A percentile compares a stretch with the other conserved stretches of the same genome.
These are phyloP conservation scores for Ceratina australensis DNA, from an alignment of 1,140 invertebrate genomes.

Conservation along the genomic window DNA sequence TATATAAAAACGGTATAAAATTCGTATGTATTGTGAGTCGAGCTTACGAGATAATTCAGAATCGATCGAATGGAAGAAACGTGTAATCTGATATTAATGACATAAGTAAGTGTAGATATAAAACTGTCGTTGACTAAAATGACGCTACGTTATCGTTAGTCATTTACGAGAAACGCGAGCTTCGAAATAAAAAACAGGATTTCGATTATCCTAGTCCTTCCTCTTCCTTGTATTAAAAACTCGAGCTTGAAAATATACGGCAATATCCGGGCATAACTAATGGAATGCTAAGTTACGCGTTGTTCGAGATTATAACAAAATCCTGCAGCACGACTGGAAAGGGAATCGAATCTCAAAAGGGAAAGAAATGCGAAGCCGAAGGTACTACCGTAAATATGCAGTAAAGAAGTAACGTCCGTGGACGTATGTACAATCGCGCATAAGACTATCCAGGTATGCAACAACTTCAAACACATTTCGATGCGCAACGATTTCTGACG, in stretches of 20 bases:
- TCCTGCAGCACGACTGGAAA: background rate
- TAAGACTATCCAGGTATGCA: conserved; percentile 8
- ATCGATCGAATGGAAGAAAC: conserved; percentile 45
- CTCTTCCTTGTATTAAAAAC: background rate
- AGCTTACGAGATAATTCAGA: conserved; percentile 36
- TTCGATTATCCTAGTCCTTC: background rate
- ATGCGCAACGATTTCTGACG: background rate
- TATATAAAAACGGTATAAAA: conserved; percentile 54
- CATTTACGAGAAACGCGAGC: conserved; percentile 30
- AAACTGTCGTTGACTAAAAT: conserved; percentile 13
- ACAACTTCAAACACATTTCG: conserved; percentile 9
- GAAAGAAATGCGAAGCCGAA: background rate
- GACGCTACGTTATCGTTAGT: conserved; percentile 28
- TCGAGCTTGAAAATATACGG: background rate
- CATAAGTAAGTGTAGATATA: conserved; percentile 11
- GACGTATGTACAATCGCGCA: background rate
- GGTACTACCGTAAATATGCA: background rate
- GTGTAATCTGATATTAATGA: conserved; percentile 18
- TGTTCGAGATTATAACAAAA: background rate
- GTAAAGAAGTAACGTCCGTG: conserved; percentile 5
- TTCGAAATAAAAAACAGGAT: conserved; percentile 7
- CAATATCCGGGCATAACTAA: background rate
- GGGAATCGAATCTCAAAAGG: background rate
- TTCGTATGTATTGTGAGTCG: conserved; percentile 38
- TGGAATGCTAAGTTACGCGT: background rate